Percentiles rank a stretch among this genome's conserved stretches.
phyloP scores from a whole-genome alignment of 35 echinoderm and acorn worm species.

The Apostichopus parvimensis region DNA sequence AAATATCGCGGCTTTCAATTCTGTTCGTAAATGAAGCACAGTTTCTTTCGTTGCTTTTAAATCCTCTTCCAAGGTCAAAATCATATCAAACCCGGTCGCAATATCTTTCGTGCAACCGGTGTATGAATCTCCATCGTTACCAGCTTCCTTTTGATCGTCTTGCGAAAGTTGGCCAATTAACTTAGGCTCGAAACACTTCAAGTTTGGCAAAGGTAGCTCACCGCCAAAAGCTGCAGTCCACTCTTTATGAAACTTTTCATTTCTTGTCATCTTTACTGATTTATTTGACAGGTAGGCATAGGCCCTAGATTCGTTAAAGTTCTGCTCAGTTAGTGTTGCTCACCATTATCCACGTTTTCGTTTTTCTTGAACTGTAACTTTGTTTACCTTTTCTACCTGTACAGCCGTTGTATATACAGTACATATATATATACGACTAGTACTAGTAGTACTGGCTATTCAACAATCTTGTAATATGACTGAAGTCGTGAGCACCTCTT shows the following conservation, averaged over 20 bases:
- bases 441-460: not conserved
- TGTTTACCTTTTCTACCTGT: not conserved
- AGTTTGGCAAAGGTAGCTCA: constrained; percentile 17
- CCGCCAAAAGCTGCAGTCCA: constrained; percentile 25
- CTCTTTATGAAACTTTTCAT: constrained; percentile 44
- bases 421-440: not conserved
- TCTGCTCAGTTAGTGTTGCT: not conserved
- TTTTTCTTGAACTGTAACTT: not conserved
- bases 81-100: not conserved
- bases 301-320: not conserved
- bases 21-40: constrained; percentile 63
- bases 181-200: constrained; percentile 24
- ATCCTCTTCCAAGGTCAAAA: constrained; percentile 63
- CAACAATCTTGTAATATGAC: not conserved
- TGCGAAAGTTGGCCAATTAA: not conserved
- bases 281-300: not conserved
- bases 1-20: constrained; percentile 73
- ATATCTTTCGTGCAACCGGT: constrained; percentile 31
- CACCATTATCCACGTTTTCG: not conserved
- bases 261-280: constrained; percentile 38
- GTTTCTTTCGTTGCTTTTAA: constrained; percentile 49
- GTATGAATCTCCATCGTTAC: not conserved
- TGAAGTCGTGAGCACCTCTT: not conserved
- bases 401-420: not conserved
- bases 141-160: not conserved